These are phyloP conservation scores for Emberiza fucata DNA, from an alignment of 2,113 vertebrate genomes.

Conservation along the genomic window DNA sequence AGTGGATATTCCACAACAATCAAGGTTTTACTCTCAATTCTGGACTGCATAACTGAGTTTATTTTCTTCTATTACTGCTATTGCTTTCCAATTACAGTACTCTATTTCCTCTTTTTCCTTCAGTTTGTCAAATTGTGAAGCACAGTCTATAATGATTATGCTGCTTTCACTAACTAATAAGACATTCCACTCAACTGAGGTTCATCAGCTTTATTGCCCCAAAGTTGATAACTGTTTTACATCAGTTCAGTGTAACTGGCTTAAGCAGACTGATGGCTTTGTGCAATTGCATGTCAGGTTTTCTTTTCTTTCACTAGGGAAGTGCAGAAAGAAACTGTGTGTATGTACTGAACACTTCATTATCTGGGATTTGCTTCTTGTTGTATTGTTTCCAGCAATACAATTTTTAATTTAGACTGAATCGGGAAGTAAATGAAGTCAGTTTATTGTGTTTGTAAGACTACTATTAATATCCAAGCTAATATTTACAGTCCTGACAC, in stretches of 20 bases:
- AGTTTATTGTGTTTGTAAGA: background rate
- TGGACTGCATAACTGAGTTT: background rate
- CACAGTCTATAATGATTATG: background rate
- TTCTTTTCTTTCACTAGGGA: background rate
- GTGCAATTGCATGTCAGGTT: background rate
- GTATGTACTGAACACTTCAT: background rate
- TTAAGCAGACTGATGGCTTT: background rate
- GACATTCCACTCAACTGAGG: background rate
- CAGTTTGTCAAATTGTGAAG: background rate
- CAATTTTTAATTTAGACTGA: constrained; percentile 31
- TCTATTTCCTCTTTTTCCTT: background rate
- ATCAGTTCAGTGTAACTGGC: background rate
- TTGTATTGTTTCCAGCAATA: background rate
- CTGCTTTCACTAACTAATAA: background rate
- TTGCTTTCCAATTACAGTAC: background rate
- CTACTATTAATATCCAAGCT: constrained; percentile 22
- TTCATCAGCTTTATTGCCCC: background rate
- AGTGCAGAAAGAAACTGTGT: background rate
- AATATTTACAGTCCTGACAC: constrained; percentile 37
- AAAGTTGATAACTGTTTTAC: background rate
- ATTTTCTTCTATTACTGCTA: background rate
- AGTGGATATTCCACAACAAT: background rate
- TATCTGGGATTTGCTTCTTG: background rate
- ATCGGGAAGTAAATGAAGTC: background rate
- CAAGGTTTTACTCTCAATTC: background rate